A percentile compares a stretch with the other conserved stretches of the same genome.
phyloP scores from a whole-genome alignment of 1,140 invertebrate species.

The Aplysia californica region DNA sequence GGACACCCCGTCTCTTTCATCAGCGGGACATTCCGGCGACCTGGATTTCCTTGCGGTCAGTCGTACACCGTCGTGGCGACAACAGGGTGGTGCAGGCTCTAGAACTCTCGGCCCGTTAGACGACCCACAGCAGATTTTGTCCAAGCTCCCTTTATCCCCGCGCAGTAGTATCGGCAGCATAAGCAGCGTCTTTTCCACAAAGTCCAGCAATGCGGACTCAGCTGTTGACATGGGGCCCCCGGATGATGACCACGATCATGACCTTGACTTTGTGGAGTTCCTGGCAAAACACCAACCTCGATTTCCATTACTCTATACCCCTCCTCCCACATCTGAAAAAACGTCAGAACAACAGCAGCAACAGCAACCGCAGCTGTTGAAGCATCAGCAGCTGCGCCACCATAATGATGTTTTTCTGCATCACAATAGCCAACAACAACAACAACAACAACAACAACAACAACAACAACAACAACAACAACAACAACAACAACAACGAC shows the following conservation, averaged over 20 bases:
- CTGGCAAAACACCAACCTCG: neutral
- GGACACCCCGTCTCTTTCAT: too few species aligned
- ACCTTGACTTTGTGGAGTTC: slow-evolving; percentile 9
- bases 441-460: neutral
- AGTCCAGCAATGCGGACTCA: slow-evolving; percentile 37
- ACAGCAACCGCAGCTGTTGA: too few species aligned
- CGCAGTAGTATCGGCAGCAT: slow-evolving; percentile 32
- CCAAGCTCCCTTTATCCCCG: slow-evolving; percentile 11
- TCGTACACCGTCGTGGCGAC: neutral
- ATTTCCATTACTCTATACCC: too few species aligned
- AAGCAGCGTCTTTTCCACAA: slow-evolving; percentile 27
- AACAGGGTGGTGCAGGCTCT: too few species aligned
- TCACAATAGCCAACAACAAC: too few species aligned
- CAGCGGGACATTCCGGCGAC: neutral
- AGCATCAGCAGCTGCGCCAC: too few species aligned
- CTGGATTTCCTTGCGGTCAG: neutral
- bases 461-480: neutral
- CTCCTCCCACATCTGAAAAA: too few species aligned
- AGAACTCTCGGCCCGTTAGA: slow-evolving; percentile 16
- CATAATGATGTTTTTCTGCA: too few species aligned
- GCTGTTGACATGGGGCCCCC: slow-evolving; percentile 34
- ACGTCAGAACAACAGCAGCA: too few species aligned
- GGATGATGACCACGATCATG: slow-evolving; percentile 30
- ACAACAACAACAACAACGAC: neutral
- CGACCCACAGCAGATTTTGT: neutral